These are phyloP conservation scores for Bombus soroeensis DNA, from an alignment of 1,140 invertebrate species.

Conservation along the genomic window DNA sequence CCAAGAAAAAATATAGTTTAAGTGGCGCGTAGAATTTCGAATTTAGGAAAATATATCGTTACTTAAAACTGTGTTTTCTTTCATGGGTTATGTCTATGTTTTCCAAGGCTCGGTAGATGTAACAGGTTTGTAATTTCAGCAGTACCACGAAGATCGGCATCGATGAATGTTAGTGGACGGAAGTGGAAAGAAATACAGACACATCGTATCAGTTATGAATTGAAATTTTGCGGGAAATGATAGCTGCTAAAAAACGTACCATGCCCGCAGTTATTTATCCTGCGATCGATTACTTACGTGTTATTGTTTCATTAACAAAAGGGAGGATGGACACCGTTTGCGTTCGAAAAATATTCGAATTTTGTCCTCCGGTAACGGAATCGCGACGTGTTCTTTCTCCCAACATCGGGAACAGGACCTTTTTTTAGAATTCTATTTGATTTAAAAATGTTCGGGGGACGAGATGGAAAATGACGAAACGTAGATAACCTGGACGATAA, in stretches of 20 bases:
- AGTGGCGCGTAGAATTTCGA: background rate
- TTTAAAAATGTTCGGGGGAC: background rate
- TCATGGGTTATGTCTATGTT: no score
- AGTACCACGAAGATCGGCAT: no score
- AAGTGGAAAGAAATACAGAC: constrained; percentile 10
- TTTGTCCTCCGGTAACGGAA: background rate
- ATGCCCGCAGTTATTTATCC: constrained; percentile 47
- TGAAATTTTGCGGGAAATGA: constrained; percentile 34
- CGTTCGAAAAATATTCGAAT: constrained; percentile 14
- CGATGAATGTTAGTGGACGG: background rate
- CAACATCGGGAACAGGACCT: background rate
- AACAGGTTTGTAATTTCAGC: background rate
- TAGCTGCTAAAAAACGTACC: constrained; percentile 19
- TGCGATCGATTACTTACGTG: constrained; percentile 47
- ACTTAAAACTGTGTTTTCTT: background rate
- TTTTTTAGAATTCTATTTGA: background rate
- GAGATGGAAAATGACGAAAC: background rate
- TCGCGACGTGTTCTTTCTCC: background rate
- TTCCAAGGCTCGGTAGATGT: background rate
- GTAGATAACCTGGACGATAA: background rate
- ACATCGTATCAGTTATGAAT: background rate
- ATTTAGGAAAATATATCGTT: background rate
- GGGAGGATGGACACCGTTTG: constrained; percentile 6
- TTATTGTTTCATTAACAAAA: constrained; percentile 55
- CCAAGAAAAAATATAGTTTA: background rate